phyloP scores from a whole-genome alignment of 2,113 vertebrate species.

The Mormyrus iriodes region DNA sequence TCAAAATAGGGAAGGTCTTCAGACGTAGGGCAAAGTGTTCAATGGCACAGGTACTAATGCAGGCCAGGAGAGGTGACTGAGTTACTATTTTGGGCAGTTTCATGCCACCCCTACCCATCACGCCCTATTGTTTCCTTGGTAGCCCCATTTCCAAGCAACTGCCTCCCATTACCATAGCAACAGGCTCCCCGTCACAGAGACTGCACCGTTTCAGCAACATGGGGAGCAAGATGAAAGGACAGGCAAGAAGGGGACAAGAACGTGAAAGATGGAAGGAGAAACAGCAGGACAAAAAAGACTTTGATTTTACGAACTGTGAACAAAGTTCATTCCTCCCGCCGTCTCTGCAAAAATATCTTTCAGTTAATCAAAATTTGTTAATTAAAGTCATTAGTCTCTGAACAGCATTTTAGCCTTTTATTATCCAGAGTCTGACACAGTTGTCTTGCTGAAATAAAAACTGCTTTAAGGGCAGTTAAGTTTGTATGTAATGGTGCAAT shows the following conservation, averaged over 20 bases:
- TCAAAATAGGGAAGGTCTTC: not conserved
- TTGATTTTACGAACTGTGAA: not conserved
- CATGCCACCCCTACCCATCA: conserved; percentile 23
- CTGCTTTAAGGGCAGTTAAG: not conserved
- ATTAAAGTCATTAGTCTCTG: not conserved
- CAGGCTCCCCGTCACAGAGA: conserved; percentile 42
- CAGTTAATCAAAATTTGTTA: conserved; percentile 25
- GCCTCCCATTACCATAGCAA: conserved; percentile 58
- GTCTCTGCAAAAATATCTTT: not conserved
- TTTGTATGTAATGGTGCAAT: not conserved
- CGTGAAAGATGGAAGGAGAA: not conserved
- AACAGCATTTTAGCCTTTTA: not conserved
- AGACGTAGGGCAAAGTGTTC: not conserved
- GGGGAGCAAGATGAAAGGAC: conserved; percentile 9
- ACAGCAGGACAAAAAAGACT: not conserved
- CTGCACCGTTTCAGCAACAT: conserved; percentile 14
- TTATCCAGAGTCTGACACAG: not conserved
- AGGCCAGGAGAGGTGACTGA: conserved; percentile 28
- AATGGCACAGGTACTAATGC: not conserved
- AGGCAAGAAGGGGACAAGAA: not conserved
- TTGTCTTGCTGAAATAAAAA: not conserved
- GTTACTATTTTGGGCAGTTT: conserved; percentile 49
- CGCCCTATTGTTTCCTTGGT: conserved; percentile 45
- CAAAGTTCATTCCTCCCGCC: not conserved
- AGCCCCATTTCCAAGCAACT: conserved; percentile 59